Conservation (phyloP, 2,888 invertebrate species). For the Blera fallax region DNA sequence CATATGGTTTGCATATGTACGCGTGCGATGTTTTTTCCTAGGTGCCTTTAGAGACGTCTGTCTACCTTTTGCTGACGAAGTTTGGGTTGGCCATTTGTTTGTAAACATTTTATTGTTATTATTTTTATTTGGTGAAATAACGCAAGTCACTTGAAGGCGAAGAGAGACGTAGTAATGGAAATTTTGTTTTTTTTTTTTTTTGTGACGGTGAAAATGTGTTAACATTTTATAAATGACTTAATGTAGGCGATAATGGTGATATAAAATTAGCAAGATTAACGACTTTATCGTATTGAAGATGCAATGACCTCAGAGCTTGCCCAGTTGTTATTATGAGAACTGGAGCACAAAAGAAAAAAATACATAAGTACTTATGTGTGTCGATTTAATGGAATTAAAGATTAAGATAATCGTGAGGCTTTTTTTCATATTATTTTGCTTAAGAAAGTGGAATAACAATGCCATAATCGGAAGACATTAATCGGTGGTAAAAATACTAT, state of each 20-base stretch:
- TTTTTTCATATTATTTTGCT: neutral
- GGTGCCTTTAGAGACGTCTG: neutral
- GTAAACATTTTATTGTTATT: conserved; percentile 20
- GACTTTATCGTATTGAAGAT: neutral
- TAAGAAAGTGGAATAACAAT: neutral
- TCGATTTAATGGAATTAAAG: neutral
- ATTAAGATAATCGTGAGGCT: neutral
- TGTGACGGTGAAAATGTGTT: neutral
- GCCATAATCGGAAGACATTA: neutral
- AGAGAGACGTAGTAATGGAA: neutral
- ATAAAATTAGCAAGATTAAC: neutral
- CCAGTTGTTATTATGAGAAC: neutral
- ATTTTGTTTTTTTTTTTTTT: neutral
- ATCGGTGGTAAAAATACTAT: neutral
- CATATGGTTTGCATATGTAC: neutral
- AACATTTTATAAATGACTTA: neutral
- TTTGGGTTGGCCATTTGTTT: conserved; percentile 4
- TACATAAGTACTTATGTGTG: neutral
- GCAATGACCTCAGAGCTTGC: neutral
- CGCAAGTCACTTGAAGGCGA: neutral
- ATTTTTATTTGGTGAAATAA: neutral
- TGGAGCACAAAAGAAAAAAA: neutral
- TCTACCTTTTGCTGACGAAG: conserved; percentile 2
- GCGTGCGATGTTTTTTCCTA: neutral
- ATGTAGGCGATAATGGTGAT: conserved; percentile 9